Conservation (phyloP, 2,797 vertebrate genomes). For the Remorina albescens region DNA sequence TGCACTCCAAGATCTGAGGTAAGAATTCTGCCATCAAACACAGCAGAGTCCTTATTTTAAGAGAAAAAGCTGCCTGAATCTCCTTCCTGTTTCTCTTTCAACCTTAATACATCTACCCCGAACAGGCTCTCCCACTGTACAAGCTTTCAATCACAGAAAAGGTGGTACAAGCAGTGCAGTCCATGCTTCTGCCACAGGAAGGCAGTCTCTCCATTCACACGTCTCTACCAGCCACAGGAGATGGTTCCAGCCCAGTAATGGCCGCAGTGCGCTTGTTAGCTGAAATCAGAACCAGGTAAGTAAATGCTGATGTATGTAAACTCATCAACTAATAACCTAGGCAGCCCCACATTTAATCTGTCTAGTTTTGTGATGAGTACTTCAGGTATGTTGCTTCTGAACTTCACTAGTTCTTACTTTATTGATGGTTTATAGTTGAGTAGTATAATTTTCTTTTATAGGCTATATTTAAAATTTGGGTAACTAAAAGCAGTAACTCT, state of each 20-base stretch:
- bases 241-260: conserved; percentile 98
- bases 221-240: conserved; percentile 96
- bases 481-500: background rate
- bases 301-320: background rate
- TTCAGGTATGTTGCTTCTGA: background rate
- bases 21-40: conserved; percentile 45
- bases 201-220: conserved; percentile 99
- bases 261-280: conserved; percentile 96
- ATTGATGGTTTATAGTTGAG: background rate
- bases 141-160: conserved; percentile 99
- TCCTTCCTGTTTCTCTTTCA: conserved; percentile 6
- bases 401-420: background rate
- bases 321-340: background rate
- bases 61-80: background rate
- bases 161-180: conserved; percentile 99
- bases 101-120: background rate
- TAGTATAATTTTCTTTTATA: background rate
- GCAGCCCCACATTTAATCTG: background rate
- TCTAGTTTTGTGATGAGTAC: background rate
- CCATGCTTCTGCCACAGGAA: conserved; percentile 99
- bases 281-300: conserved; percentile 97
- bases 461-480: background rate
- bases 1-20: conserved; percentile 98
- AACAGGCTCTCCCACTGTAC: conserved; percentile 95
- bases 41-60: background rate